Evolutionary conservation across 1,140 invertebrate genomes (phyloP), one percentile per base, ranked within the genome.

Genomic region (Dolichoris vasculosae): DNA sequence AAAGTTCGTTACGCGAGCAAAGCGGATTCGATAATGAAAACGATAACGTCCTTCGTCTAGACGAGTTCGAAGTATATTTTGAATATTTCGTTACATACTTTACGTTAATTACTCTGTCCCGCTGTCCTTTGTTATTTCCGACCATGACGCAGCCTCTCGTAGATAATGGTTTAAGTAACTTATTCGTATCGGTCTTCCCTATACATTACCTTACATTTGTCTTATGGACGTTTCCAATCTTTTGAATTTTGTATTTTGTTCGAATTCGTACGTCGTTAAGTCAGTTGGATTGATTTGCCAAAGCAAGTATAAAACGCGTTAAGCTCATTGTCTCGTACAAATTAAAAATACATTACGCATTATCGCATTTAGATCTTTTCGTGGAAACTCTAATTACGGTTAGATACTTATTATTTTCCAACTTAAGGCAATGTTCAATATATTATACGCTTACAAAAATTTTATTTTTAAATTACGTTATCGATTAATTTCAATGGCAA

Each of bases 1-100:
- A 51, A 38, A 0, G 67, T 38, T 69, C 38, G 4, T 35, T 15
- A 7, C 38, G n/a, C 38, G 43, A 75, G 13, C 8, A 2, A 23
- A 43, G 20, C 30, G 71, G 23, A 38, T 46, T 75, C 40, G 30
- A n/a, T 75, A 75, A 75, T 75, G 13, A 75, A 75, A 75, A 48
- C 17, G 43, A 43, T 46, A 81, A 69, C 63, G 63, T 69, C 63
- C 38, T 81, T 46, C 59, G 40, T 35, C 26, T 43, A 30, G 78
- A 6, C 4, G 78, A 35, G 63, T 38, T 40, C 40, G 48, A 67
- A 64, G 38, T 69, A 51, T 82, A 59, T 40, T 23, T 55, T 23
- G 69, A 83, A 83, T 64, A 71, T 63, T 76, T 84, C 75, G 38
- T 84, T 84, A 84, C 51, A 55, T 48, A 63, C 11, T 69, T 84